Evolutionary conservation across 1,140 invertebrate species (phyloP).

Genomic region (Prorops nasuta): DNA sequence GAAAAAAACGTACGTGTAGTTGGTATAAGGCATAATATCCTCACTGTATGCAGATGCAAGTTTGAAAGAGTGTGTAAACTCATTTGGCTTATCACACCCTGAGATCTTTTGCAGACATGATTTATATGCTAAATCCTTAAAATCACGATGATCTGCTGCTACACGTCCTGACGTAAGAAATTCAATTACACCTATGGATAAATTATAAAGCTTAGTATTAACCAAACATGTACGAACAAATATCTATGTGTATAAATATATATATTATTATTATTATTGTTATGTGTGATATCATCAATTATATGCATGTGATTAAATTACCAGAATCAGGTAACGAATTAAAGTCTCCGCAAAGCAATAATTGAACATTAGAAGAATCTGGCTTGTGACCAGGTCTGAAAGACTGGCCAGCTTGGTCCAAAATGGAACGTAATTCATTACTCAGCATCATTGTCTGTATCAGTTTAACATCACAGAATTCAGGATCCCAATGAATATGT

Average conservation of each 20-base stretch:
- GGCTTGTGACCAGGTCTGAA: slow-evolving; percentile 65
- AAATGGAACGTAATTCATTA: slow-evolving; percentile 82
- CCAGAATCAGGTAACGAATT: slow-evolving; percentile 98
- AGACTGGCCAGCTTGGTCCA: slow-evolving; percentile 74
- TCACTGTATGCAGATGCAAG: slow-evolving; percentile 91
- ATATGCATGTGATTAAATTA: slow-evolving; percentile 44
- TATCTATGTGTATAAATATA: too few relatives aligned
- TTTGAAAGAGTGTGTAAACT: slow-evolving; percentile 95
- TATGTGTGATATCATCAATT: too few relatives aligned
- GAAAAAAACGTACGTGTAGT: slow-evolving; percentile 91
- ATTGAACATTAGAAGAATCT: slow-evolving; percentile 81
- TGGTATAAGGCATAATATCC: slow-evolving; percentile 96
- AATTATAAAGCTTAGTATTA: too few relatives aligned
- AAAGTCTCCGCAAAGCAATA: slow-evolving; percentile 96
- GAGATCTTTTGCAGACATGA: slow-evolving; percentile 86
- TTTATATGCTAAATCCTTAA: slow-evolving; percentile 95
- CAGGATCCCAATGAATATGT: slow-evolving; percentile 99
- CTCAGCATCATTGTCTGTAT: slow-evolving; percentile 99
- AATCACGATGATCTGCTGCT: slow-evolving; percentile 88
- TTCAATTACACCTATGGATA: slow-evolving; percentile 92
- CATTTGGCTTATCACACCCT: slow-evolving; percentile 77
- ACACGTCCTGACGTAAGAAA: slow-evolving; percentile 89
- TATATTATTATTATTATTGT: too few relatives aligned
- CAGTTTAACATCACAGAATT: slow-evolving; percentile 99
- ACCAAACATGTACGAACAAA: too few relatives aligned